A percentile compares a stretch with the other conserved stretches of the same genome.
Conservation (phyloP, 2,888 invertebrate species). For the Mimumesa dahlbomi region DNA sequence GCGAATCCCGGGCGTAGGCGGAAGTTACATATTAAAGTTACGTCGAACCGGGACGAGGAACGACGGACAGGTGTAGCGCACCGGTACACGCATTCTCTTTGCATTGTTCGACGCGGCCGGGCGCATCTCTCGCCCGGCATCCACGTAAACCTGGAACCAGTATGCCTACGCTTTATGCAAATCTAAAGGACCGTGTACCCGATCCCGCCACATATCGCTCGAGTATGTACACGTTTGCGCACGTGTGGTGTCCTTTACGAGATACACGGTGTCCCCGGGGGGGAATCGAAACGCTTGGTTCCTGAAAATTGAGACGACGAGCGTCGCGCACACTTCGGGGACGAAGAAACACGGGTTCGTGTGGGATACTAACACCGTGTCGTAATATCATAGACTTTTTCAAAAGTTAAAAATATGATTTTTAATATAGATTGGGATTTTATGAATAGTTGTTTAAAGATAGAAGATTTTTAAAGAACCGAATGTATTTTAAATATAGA, state of each 20-base stretch:
- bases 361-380: no score
- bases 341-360: no score
- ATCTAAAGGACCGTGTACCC: slow-evolving; percentile 36
- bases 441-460: no score
- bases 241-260: not conserved
- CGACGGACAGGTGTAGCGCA: slow-evolving; percentile 48
- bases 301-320: no score
- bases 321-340: no score
- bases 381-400: no score
- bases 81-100: slow-evolving; percentile 40
- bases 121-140: slow-evolving; percentile 19
- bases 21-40: slow-evolving; percentile 64
- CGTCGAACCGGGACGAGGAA: slow-evolving; percentile 49
- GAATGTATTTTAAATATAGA: no score
- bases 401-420: no score
- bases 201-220: slow-evolving; percentile 29
- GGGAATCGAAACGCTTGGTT: no score
- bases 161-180: slow-evolving; percentile 57
- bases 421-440: no score
- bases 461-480: no score
- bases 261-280: not conserved
- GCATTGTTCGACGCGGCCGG: slow-evolving; percentile 44
- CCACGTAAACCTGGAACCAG: slow-evolving; percentile 26
- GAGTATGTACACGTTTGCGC: slow-evolving; percentile 11
- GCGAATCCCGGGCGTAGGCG: slow-evolving; percentile 51